These are phyloP conservation scores for Petroica traversi DNA, from an alignment of 2,113 vertebrate species.

Conservation along the genomic window DNA sequence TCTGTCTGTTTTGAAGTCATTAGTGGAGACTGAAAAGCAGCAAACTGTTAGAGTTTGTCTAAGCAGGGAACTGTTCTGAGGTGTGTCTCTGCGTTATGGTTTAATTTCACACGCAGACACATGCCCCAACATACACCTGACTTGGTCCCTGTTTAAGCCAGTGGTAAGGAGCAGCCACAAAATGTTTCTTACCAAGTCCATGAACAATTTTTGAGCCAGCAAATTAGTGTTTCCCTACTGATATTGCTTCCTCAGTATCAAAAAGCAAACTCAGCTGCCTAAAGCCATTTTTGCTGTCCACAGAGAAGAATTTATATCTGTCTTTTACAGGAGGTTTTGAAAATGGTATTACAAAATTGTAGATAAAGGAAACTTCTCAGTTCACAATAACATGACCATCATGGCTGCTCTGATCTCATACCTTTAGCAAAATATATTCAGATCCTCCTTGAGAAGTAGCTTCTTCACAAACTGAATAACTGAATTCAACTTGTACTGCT, in stretches of 20 bases:
- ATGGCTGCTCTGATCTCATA: not conserved
- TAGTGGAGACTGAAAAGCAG: not conserved
- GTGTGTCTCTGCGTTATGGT: not conserved
- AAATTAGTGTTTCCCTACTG: not conserved
- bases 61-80: not conserved
- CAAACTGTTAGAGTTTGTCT: not conserved
- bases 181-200: not conserved
- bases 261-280: not conserved
- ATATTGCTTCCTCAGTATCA: not conserved
- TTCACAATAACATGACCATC: not conserved
- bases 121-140: not conserved
- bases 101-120: not conserved
- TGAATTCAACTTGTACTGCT: not conserved
- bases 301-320: not conserved
- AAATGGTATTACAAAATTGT: not conserved
- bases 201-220: not conserved
- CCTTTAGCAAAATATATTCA: not conserved
- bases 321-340: not conserved
- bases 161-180: not conserved
- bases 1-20: not conserved
- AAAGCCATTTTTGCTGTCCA: not conserved
- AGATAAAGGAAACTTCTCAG: not conserved
- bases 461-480: not conserved
- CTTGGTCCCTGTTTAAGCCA: not conserved
- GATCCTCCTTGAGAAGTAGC: not conserved